A percentile compares a stretch with the other conserved stretches of the same genome.
Conservation (phyloP, 2,888 invertebrate species). For the Dorcus hopei region DNA sequence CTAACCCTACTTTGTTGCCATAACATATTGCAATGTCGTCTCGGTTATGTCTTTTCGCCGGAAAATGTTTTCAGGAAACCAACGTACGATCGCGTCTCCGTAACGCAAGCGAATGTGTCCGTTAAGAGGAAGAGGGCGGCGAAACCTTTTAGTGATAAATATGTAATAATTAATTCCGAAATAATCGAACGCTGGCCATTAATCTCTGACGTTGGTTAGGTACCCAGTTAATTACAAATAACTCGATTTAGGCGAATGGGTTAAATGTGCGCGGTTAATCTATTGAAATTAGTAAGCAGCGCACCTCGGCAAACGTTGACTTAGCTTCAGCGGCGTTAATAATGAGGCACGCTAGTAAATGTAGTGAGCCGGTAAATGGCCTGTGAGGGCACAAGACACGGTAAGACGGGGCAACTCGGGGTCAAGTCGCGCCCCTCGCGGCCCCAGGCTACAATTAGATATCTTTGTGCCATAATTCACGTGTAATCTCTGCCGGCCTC, state of each 20-base stretch:
- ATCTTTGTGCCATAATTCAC: slow-evolving; percentile 59
- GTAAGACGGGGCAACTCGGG: slow-evolving; percentile 30
- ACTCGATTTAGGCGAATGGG: slow-evolving; percentile 52
- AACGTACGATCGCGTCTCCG: too few species aligned
- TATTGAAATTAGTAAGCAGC: slow-evolving; percentile 53
- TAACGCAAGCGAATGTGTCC: too few species aligned
- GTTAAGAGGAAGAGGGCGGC: too few species aligned
- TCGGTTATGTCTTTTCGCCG: background rate
- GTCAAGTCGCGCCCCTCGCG: slow-evolving; percentile 42
- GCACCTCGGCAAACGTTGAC: slow-evolving; percentile 50
- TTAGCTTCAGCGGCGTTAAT: slow-evolving; percentile 45
- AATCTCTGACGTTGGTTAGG: slow-evolving; percentile 34
- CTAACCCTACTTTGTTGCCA: background rate
- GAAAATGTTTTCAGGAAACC: background rate
- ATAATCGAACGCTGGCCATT: slow-evolving; percentile 35
- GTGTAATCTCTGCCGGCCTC: slow-evolving; percentile 56
- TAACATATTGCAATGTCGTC: too few species aligned
- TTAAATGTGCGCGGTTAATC: slow-evolving; percentile 51
- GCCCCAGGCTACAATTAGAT: slow-evolving; percentile 52
- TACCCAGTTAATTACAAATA: slow-evolving; percentile 52
- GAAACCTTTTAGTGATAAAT: background rate
- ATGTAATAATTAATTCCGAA: slow-evolving; percentile 30
- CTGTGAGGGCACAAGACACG: slow-evolving; percentile 42
- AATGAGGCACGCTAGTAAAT: slow-evolving; percentile 46
- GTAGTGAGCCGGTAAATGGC: slow-evolving; percentile 51